Percentiles rank a stretch among this genome's conserved stretches.
phyloP scores from a whole-genome alignment of 2,113 vertebrate species.

The Saguinus midas region DNA sequence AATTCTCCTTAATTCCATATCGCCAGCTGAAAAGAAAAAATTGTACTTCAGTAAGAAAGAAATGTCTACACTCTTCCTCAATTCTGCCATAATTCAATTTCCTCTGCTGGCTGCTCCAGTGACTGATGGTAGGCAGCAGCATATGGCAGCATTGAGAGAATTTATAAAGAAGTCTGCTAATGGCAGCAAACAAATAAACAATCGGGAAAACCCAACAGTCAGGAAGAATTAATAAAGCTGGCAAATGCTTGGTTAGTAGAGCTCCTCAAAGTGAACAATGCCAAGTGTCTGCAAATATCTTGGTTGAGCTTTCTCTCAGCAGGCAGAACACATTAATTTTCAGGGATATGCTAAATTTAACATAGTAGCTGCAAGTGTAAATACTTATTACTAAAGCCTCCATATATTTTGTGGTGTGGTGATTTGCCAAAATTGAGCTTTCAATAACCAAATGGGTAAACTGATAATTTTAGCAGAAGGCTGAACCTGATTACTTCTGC shows the following conservation, averaged over 20 bases:
- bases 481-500: constrained; percentile 65
- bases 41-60: constrained; percentile 39
- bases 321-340: constrained; percentile 69
- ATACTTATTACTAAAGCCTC: constrained; percentile 54
- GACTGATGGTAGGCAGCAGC: constrained; percentile 12
- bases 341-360: constrained; percentile 47
- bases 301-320: constrained; percentile 24
- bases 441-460: constrained; percentile 36
- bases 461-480: constrained; percentile 53
- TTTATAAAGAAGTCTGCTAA: constrained; percentile 64
- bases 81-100: constrained; percentile 69
- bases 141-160: constrained; percentile 55
- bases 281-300: constrained; percentile 21
- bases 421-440: constrained; percentile 57
- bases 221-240: constrained; percentile 62
- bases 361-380: constrained; percentile 55
- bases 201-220: constrained; percentile 23
- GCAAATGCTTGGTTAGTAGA: constrained; percentile 56
- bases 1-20: constrained; percentile 36
- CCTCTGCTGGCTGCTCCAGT: constrained; percentile 44
- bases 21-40: constrained; percentile 33
- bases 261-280: constrained; percentile 53
- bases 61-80: constrained; percentile 40
- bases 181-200: constrained; percentile 51
- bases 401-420: constrained; percentile 56